Percentiles rank a stretch among this genome's conserved stretches.
Conservation (phyloP, 2,888 invertebrate genomes). For the Protophormia terraenovae region DNA sequence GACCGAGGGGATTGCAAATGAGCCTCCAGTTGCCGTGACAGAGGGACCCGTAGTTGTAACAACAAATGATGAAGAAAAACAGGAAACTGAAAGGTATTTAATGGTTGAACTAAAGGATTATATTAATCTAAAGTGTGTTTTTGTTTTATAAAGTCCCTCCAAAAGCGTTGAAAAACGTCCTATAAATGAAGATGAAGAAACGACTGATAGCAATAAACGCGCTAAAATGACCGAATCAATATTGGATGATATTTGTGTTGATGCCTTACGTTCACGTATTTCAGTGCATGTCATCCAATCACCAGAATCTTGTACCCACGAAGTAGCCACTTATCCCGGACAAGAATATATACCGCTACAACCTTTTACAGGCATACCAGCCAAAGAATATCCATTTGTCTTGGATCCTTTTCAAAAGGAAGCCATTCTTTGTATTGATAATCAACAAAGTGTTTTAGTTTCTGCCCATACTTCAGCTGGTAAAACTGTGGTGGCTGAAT, state of each 20-base stretch:
- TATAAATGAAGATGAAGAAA: constrained; percentile 34
- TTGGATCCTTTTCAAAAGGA: constrained; percentile 99
- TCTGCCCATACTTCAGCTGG: constrained; percentile 99
- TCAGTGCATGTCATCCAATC: constrained; percentile 94
- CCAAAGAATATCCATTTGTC: constrained; percentile 96
- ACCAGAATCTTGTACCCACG: constrained; percentile 96
- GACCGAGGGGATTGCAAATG: constrained; percentile 62
- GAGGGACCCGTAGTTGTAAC: not conserved
- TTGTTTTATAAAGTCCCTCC: constrained; percentile 25
- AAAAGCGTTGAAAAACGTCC: constrained; percentile 61
- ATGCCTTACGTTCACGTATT: constrained; percentile 90
- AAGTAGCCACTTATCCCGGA: constrained; percentile 96
- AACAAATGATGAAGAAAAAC: constrained; percentile 18
- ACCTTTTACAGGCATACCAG: constrained; percentile 86
- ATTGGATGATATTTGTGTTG: constrained; percentile 84
- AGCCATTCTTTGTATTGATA: constrained; percentile 97
- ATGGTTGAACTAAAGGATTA: not conserved
- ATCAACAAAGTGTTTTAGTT: constrained; percentile 98
- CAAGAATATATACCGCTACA: constrained; percentile 87
- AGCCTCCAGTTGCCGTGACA: constrained; percentile 20
- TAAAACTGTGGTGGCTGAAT: constrained; percentile 99
- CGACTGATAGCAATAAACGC: constrained; percentile 64
- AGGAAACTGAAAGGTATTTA: constrained; percentile 56
- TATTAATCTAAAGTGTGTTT: not conserved
- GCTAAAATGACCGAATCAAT: constrained; percentile 76